A percentile compares a stretch with the other conserved stretches of the same genome.
Conservation (phyloP, 2,113 vertebrate genomes). For the Hippocampus mohnikei region DNA sequence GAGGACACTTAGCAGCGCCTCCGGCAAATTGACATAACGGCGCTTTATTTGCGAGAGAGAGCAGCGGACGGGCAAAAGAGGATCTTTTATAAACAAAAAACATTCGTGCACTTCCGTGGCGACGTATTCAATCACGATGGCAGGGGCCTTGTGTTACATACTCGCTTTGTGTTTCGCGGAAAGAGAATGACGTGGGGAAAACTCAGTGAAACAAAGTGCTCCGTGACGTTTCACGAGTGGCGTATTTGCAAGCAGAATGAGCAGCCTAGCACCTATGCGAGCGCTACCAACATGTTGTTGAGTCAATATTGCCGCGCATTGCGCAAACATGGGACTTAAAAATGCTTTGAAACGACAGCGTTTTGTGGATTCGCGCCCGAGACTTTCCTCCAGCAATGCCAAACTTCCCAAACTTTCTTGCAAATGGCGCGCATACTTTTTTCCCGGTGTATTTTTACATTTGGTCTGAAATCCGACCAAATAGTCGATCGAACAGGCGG, state of each 20-base stretch:
- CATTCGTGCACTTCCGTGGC: not conserved
- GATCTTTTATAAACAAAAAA: slow-evolving; percentile 51
- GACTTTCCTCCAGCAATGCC: too few relatives aligned
- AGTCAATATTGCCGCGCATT: not conserved
- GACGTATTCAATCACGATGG: not conserved
- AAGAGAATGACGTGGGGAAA: not conserved
- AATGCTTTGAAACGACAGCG: not conserved
- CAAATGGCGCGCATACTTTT: not conserved
- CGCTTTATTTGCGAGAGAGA: slow-evolving; percentile 72
- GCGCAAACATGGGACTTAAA: not conserved
- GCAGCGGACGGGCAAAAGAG: slow-evolving; percentile 65
- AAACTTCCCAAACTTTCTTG: not conserved
- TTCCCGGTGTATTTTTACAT: not conserved
- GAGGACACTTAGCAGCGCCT: slow-evolving; percentile 84
- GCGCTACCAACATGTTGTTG: not conserved
- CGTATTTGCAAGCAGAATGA: not conserved
- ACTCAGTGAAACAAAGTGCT: not conserved
- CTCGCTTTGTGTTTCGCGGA: not conserved
- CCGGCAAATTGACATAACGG: slow-evolving; percentile 80
- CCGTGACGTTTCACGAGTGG: not conserved
- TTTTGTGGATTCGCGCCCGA: too few relatives aligned
- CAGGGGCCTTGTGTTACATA: not conserved
- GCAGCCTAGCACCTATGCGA: not conserved
- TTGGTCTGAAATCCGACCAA: not conserved
- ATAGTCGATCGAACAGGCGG: not conserved